Percentiles rank a stretch among this genome's conserved stretches.
Conservation (phyloP, 1,140 invertebrate species). For the Zelostemma sp. region DNA sequence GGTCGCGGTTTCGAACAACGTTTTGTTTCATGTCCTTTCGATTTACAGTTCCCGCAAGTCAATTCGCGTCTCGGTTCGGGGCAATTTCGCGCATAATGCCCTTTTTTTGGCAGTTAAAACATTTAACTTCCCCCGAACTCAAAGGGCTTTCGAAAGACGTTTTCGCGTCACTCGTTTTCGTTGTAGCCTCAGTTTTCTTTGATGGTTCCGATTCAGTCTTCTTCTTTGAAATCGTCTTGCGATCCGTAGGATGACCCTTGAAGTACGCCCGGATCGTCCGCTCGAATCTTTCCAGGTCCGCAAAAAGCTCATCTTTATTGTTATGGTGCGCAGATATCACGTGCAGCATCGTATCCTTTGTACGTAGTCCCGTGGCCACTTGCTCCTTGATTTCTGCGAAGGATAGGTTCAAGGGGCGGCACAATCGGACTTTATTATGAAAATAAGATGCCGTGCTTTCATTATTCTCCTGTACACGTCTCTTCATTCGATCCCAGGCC, state of each 20-base stretch:
- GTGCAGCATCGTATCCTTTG: neutral
- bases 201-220: neutral
- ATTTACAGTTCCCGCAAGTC: neutral
- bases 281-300: constrained; percentile 9
- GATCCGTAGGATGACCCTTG: neutral
- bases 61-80: too few species aligned
- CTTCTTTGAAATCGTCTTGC: neutral
- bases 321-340: neutral
- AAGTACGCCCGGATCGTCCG: neutral
- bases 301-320: constrained; percentile 12
- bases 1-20: constrained; percentile 2
- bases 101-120: too few species aligned
- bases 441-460: constrained; percentile 12
- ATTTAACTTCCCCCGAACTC: too few species aligned
- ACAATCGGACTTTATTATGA: constrained; percentile 18
- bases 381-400: constrained; percentile 21
- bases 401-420: constrained; percentile 4
- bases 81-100: too few species aligned
- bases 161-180: too few species aligned
- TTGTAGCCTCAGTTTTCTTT: too few species aligned
- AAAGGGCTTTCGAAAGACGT: too few species aligned
- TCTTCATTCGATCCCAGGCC: constrained; percentile 7
- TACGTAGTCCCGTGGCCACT: constrained; percentile 2
- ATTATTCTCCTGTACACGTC: constrained; percentile 1
- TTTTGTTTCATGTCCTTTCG: neutral